These are phyloP conservation scores for Eubasilissa splendida DNA, from an alignment of 2,888 invertebrate species.

Conservation along the genomic window DNA sequence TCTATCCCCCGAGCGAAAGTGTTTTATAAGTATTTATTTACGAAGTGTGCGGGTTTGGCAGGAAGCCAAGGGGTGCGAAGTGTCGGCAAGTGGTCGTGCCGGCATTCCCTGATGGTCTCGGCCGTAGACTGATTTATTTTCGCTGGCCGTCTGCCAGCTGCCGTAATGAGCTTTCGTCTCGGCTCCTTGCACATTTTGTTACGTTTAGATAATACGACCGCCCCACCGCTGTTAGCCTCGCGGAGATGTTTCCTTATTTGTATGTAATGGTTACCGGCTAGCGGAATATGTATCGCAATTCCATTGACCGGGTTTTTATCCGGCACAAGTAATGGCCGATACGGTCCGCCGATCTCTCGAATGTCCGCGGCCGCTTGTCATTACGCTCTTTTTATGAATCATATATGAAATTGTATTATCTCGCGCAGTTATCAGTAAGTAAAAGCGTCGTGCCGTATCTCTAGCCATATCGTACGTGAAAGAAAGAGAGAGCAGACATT, in stretches of 20 bases:
- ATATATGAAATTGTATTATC: constrained; percentile 76
- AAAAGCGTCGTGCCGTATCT: constrained; percentile 50
- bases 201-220: constrained; percentile 15
- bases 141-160: constrained; percentile 42
- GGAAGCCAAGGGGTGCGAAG: constrained; percentile 18
- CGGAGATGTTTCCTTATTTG: constrained; percentile 49
- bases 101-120: constrained; percentile 29
- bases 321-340: constrained; percentile 44
- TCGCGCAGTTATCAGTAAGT: constrained; percentile 21
- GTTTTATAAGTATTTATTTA: constrained; percentile 11
- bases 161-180: constrained; percentile 32
- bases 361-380: constrained; percentile 35
- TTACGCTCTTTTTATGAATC: constrained; percentile 42
- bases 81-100: constrained; percentile 26
- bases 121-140: constrained; percentile 18
- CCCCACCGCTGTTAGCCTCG: constrained; percentile 43
- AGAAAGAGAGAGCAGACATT: constrained; percentile 41
- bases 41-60: constrained; percentile 19
- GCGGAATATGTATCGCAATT: constrained; percentile 45
- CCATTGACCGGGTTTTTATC: constrained; percentile 49
- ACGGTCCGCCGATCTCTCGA: constrained; percentile 39
- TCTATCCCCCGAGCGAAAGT: neutral
- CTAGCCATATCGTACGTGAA: constrained; percentile 15
- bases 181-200: constrained; percentile 35
- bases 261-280: constrained; percentile 43